These are phyloP conservation scores for Scaptomyza pallida DNA, from an alignment of 1,140 invertebrate genomes.

Conservation along the genomic window DNA sequence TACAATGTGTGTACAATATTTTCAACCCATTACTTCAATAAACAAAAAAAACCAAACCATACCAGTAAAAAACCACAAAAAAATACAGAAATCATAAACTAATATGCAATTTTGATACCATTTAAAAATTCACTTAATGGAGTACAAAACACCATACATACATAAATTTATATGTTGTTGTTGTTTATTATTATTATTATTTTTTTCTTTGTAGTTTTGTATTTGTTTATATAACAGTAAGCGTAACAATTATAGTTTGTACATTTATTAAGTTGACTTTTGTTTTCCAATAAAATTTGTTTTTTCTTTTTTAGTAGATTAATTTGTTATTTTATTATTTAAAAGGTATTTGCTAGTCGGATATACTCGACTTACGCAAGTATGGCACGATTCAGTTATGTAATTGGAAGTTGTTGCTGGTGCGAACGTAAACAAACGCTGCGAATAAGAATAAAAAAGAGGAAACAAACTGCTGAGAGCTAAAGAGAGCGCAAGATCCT, in stretches of 20 bases:
- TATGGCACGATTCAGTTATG: no score
- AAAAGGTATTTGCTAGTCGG: no score
- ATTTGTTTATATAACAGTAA: slow-evolving; percentile 54
- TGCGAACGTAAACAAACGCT: no score
- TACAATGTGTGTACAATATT: slow-evolving; percentile 60
- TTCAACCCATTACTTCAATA: slow-evolving; percentile 71
- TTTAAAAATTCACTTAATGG: neutral
- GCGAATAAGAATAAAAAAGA: no score
- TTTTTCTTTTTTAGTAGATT: slow-evolving; percentile 54
- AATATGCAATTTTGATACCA: slow-evolving; percentile 11
- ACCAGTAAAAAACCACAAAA: slow-evolving; percentile 32
- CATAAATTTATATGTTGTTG: slow-evolving; percentile 48
- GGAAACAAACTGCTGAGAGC: no score
- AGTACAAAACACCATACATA: neutral
- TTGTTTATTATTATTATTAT: slow-evolving; percentile 42
- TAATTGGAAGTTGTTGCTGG: no score
- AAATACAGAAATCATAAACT: slow-evolving; percentile 11
- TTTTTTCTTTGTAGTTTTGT: slow-evolving; percentile 44
- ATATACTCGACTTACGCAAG: no score
- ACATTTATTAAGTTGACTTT: slow-evolving; percentile 63
- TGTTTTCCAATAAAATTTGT: slow-evolving; percentile 69
- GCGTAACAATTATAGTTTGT: slow-evolving; percentile 41
- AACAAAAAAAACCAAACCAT: slow-evolving; percentile 44
- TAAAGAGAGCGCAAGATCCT: no score
- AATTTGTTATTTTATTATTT: neutral